A percentile compares a stretch with the other conserved stretches of the same genome.
Evolutionary conservation across 2,113 vertebrate species (phyloP).

Genomic region (Nycticebus coucang): DNA sequence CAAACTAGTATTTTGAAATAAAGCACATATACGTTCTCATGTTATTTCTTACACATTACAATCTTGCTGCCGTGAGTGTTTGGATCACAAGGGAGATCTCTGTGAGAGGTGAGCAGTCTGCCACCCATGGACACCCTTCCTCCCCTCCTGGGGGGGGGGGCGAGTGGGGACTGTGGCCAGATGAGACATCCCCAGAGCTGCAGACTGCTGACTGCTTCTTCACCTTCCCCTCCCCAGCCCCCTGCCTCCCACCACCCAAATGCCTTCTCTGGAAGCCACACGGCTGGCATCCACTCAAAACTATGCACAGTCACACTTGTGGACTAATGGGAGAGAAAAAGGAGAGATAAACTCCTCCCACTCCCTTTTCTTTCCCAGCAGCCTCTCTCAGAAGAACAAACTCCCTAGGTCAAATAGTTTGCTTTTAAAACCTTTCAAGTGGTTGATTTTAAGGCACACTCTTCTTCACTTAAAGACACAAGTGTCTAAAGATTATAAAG

Average conservation of each 20-base stretch:
- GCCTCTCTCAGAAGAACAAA: background rate
- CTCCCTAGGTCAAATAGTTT: background rate
- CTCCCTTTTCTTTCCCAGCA: background rate
- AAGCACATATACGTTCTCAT: background rate
- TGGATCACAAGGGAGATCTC: background rate
- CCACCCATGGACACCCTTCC: background rate
- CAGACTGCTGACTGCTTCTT: background rate
- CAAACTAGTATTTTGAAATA: conserved; percentile 23
- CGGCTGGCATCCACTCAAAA: background rate
- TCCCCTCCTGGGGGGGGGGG: background rate
- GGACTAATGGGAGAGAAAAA: background rate
- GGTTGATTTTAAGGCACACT: background rate
- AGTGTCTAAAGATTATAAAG: background rate
- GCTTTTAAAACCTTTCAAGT: background rate
- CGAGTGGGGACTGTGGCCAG: background rate
- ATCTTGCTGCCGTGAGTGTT: background rate
- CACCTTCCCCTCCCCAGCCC: no score
- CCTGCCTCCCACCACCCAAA: background rate
- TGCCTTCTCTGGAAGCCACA: background rate
- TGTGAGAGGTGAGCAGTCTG: background rate
- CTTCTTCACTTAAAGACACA: background rate
- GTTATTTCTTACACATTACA: conserved; percentile 5
- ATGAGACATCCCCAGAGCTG: background rate
- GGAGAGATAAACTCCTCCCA: background rate
- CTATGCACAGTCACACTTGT: background rate